Conservation (phyloP, 2,888 invertebrate species). For the Agrypnus murinus region DNA sequence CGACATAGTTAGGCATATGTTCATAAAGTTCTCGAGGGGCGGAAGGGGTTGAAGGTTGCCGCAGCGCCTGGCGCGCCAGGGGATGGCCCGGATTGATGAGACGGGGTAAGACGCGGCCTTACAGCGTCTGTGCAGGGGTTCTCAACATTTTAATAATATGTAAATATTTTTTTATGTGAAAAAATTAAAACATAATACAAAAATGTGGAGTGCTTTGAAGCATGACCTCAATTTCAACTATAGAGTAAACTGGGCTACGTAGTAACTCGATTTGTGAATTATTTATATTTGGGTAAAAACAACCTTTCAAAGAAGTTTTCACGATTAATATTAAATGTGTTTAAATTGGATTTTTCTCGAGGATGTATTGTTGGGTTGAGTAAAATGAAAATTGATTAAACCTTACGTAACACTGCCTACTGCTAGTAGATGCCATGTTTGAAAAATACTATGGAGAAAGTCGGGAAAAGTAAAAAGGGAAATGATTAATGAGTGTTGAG, state of each 20-base stretch:
- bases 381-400: too few relatives aligned
- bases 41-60: constrained; percentile 50
- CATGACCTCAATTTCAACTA: too few relatives aligned
- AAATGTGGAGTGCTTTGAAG: too few relatives aligned
- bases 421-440: too few relatives aligned
- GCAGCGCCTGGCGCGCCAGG: constrained; percentile 47
- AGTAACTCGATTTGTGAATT: too few relatives aligned
- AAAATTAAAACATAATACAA: not conserved
- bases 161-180: constrained; percentile 1
- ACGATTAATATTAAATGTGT: too few relatives aligned
- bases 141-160: constrained; percentile 40
- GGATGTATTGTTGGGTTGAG: too few relatives aligned
- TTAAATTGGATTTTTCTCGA: too few relatives aligned
- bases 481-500: constrained; percentile 14
- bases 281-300: too few relatives aligned
- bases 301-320: too few relatives aligned
- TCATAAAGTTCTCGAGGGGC: constrained; percentile 39
- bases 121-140: constrained; percentile 46
- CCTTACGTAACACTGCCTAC: too few relatives aligned
- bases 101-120: constrained; percentile 45
- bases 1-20: constrained; percentile 46
- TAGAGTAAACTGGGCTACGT: too few relatives aligned
- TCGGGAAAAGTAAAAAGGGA: not conserved
- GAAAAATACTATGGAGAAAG: not conserved
- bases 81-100: constrained; percentile 47